Percentiles rank a stretch among this genome's conserved stretches.
Evolutionary conservation across 2,797 vertebrate genomes (phyloP).

Genomic region (Harpagifer antarcticus): DNA sequence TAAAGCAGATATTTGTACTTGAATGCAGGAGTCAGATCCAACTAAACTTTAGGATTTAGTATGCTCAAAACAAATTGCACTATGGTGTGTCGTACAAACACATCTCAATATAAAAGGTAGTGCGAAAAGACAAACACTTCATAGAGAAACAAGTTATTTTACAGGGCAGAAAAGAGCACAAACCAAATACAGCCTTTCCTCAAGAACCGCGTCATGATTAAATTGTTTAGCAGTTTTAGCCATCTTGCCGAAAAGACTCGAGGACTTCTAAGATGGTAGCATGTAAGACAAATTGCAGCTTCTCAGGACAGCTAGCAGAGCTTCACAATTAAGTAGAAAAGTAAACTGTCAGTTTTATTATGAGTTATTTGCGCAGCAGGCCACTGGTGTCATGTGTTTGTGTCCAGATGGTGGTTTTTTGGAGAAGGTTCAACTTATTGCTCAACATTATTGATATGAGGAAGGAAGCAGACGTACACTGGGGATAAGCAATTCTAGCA

Average conservation of each 20-base stretch:
- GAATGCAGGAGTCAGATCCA: neutral
- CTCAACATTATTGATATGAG: conserved; percentile 49
- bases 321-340: conserved; percentile 8
- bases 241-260: neutral
- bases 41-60: neutral
- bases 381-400: conserved; percentile 19
- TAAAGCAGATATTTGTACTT: neutral
- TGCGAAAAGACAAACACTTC: too few species aligned
- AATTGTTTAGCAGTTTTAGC: neutral
- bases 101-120: too few species aligned
- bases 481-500: conserved; percentile 23
- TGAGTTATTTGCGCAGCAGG: conserved; percentile 38
- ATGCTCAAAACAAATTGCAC: neutral
- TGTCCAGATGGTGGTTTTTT: conserved; percentile 60
- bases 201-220: neutral
- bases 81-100: too few species aligned
- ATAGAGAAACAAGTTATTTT: neutral
- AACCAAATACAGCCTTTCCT: neutral
- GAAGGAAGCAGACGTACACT: conserved; percentile 65
- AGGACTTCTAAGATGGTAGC: neutral
- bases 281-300: neutral
- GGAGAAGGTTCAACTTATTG: conserved; percentile 40
- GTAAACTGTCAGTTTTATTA: conserved; percentile 16
- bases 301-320: neutral
- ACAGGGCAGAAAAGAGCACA: too few species aligned